Evolutionary conservation across 2,113 vertebrate genomes (phyloP).

Genomic region (Microcebus ravelobensis): DNA sequence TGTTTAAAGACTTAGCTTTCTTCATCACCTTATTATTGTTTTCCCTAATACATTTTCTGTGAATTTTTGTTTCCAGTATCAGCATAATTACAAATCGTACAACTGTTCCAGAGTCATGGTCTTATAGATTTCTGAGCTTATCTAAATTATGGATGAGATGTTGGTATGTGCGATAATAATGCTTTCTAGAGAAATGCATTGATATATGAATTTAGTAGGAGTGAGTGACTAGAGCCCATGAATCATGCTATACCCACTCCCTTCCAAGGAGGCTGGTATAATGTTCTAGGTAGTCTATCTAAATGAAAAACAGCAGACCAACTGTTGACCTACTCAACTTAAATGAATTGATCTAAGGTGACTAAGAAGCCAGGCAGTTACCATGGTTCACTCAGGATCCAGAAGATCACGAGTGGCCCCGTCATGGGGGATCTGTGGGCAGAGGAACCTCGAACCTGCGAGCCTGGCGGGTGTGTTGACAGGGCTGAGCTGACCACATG

Average conservation of each 20-base stretch:
- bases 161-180: not conserved
- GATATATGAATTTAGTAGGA: not conserved
- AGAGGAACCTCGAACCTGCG: not conserved
- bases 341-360: not conserved
- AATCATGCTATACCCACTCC: not conserved
- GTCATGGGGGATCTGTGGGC: not conserved
- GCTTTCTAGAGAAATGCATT: constrained; percentile 18
- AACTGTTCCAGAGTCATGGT: not conserved
- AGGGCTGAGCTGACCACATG: not conserved
- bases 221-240: not conserved
- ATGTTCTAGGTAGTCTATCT: not conserved
- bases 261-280: not conserved
- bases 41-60: not conserved
- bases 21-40: not conserved
- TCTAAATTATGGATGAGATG: not conserved
- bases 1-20: not conserved
- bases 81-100: not conserved
- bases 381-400: not conserved
- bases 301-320: not conserved
- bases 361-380: not conserved
- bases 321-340: not conserved
- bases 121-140: not conserved
- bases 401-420: not conserved
- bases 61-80: not conserved
- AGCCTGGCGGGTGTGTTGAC: not conserved